Evolutionary conservation across 2,113 vertebrate genomes (phyloP), one percentile per base, ranked within the genome.

Genomic region (Neodontobutis hainanensis): DNA sequence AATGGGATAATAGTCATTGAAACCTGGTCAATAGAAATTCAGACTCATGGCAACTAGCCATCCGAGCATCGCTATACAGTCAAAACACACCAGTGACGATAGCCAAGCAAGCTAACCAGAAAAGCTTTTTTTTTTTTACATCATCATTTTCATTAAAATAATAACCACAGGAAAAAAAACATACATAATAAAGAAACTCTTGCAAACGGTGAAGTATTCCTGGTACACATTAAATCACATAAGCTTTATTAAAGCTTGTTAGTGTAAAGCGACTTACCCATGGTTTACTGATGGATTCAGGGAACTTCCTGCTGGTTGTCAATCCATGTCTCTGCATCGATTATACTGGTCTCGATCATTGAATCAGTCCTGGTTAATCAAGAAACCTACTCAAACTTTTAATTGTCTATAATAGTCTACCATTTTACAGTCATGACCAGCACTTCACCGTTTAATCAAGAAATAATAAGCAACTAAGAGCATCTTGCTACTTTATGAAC

Each of bases 231-330:
- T 2, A 5, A 4, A 35, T 34, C 16, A 16, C 1, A 57, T 1
- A 70, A 0, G 7, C 1, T 2, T 4, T 6, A 15, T 36, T 14
- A n/a, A 8, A 5, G 2, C 4, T 44, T 16, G 6, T 44, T 64
- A 36, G 52, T 48, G 70, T 56, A 11, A 10, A 1, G 15, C 11
- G 10, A 70, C 81, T 85, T 51, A 90, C 87, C 81, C 56, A 70
- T 74, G 61, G 61, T 85, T 79, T 53, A 73, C 35, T 72, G 73
- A 73, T 72, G 60, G 76, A 70, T 74, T 57, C 57, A 48, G 52
- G 36, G 45, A 81, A 88, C 85, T 87, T 87, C 85, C 72, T 70
- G 64, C 59, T 75, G 73, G 62, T 56, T 77, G 81, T 75, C 66
- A 77, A 86, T 84, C 75, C 45, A 10, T 15, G 19, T 42, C 0